These are phyloP conservation scores for Drosophila pachea DNA, from an alignment of 1,140 invertebrate genomes.

Conservation along the genomic window DNA sequence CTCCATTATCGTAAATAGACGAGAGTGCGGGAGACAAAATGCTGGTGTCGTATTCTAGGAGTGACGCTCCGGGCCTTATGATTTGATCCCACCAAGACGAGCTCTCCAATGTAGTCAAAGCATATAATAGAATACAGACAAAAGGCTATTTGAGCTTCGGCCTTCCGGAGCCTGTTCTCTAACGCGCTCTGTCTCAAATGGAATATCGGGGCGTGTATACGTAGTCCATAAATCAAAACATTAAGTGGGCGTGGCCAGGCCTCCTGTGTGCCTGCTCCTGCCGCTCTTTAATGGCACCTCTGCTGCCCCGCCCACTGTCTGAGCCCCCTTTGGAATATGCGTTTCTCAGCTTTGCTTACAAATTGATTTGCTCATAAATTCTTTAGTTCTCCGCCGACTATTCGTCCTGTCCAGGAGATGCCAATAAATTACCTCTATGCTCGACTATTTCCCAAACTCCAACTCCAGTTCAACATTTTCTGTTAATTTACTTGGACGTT, in stretches of 20 bases:
- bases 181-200: not conserved
- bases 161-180: not conserved
- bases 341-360: conserved; percentile 48
- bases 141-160: not conserved
- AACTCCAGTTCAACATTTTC: not conserved
- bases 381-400: conserved; percentile 32
- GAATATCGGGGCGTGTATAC: conserved; percentile 38
- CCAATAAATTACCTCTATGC: conserved; percentile 54
- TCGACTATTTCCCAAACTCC: conserved; percentile 3
- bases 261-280: conserved; percentile 21
- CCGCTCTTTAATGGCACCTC: conserved; percentile 33
- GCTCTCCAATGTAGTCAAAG: no score
- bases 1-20: conserved; percentile 16
- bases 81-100: no score
- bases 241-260: conserved; percentile 61
- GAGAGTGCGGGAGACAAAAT: not conserved
- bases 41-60: no score
- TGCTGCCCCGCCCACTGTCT: conserved; percentile 4
- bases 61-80: no score
- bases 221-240: conserved; percentile 70
- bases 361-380: conserved; percentile 73
- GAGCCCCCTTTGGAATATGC: not conserved
- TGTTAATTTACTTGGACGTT: conserved; percentile 32
- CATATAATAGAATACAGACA: no score
- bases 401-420: not conserved